A percentile compares a stretch with the other conserved stretches of the same genome.
These are phyloP conservation scores for Syngnathus rostellatus DNA, from an alignment of 2,797 vertebrate genomes.

Conservation along the genomic window DNA sequence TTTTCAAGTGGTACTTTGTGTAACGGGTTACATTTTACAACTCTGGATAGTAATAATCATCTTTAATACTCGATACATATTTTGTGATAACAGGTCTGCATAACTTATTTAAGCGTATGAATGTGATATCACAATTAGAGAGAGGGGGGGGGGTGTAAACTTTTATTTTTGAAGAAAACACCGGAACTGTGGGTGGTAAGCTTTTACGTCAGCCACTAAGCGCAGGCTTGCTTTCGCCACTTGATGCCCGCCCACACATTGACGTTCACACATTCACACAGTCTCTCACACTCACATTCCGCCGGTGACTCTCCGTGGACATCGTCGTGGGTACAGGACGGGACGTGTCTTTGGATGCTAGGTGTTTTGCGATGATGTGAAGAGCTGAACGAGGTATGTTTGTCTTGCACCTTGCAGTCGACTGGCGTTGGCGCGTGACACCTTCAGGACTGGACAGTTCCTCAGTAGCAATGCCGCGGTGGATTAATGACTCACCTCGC, in stretches of 20 bases:
- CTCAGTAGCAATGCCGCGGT: neutral
- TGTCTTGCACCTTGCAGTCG: neutral
- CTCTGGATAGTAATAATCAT: too few relatives aligned
- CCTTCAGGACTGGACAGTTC: neutral
- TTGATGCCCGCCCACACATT: conserved; percentile 35
- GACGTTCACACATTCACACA: conserved; percentile 19
- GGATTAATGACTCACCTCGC: neutral
- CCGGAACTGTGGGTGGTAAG: neutral
- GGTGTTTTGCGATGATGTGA: conserved; percentile 33
- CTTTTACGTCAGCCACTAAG: too few relatives aligned
- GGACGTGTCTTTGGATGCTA: conserved; percentile 46
- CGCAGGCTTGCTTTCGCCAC: conserved; percentile 34
- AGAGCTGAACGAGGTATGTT: conserved; percentile 38
- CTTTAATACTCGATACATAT: too few relatives aligned
- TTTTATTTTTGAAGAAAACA: neutral
- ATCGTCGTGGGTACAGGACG: conserved; percentile 15
- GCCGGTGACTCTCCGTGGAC: conserved; percentile 20
- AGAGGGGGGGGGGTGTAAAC: neutral
- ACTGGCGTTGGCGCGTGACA: neutral
- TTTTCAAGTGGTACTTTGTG: too few relatives aligned
- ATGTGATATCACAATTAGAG: neutral
- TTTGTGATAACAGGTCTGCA: neutral
- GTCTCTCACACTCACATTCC: neutral
- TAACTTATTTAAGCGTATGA: neutral
- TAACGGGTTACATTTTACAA: too few relatives aligned